Base-by-base conservation (phyloP, 2,888 invertebrate genomes). In the Nomada goodeniana region DNA sequence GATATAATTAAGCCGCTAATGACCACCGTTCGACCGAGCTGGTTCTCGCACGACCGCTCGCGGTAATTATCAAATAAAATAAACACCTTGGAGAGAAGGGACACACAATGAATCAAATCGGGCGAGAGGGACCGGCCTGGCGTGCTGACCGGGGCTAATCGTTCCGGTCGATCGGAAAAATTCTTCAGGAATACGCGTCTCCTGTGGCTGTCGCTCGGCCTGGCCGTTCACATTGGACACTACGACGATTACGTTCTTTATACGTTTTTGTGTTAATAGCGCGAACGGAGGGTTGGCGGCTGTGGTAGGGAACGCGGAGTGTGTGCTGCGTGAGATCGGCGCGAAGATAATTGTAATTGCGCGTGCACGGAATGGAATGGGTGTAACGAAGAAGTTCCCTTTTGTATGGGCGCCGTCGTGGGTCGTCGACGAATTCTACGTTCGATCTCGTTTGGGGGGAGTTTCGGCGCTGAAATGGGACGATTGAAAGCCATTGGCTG, bases 1-100 rank as follows among this genome's bases (percentile, higher is more conserved):
- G 89, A 88, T 91, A 90, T 91, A 91, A 91, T 91, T 91, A 91
- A 91, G 91, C 88, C 89, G 81, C 91, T 91, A 91, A 91, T 91
- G 91, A 91, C 88, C 88, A 86, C 80, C 86, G 83, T 86, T 86
- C 83, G 81, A 7, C 79, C 80, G 76, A 76, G 73, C 63, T 68
- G 73, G 55, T 68, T 77, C 75, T 71, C 78, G 76, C 77, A 68
- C 85, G 70, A 50, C 72, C 74, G 63, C 74, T 80, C 76, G 71
- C 78, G 85, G 89, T 89, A 89, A 90, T 90, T 90, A 89, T 88
- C 88, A 84, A 90, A 90, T 90, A 90, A 90, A 90, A 90, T 90
- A 90, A 90, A 90, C 90, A 90, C 90, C 88, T 88, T 63, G 73
- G 82, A 36, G 82, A 29, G 76, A 69, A 76, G 85, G 76, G 81